Evolutionary conservation across 1,140 invertebrate species (phyloP).

Genomic region (Anoplophora glabripennis): DNA sequence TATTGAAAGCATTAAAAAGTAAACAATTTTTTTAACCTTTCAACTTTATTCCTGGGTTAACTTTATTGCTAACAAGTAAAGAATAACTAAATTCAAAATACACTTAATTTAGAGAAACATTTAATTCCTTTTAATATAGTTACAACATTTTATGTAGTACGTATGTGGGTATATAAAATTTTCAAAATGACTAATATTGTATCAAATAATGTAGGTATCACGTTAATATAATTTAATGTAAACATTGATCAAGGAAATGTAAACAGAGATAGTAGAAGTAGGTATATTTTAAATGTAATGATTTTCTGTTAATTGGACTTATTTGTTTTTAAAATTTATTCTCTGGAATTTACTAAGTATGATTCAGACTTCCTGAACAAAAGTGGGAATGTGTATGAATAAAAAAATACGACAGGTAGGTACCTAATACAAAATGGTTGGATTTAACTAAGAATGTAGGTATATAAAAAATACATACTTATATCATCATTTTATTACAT

Average conservation of each 20-base stretch:
- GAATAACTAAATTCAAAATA: not conserved
- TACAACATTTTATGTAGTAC: not conserved
- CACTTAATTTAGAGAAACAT: too few relatives aligned
- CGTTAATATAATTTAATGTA: not conserved
- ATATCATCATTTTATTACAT: too few relatives aligned
- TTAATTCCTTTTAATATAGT: too few relatives aligned
- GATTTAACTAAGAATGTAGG: too few relatives aligned
- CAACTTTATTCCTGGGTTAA: conserved; percentile 5
- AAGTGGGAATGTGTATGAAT: too few relatives aligned
- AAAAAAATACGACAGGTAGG: too few relatives aligned
- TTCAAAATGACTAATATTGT: not conserved
- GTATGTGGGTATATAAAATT: not conserved
- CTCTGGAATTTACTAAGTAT: too few relatives aligned
- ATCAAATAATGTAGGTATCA: not conserved
- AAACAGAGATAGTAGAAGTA: not conserved
- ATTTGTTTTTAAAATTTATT: too few relatives aligned
- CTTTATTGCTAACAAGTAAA: not conserved
- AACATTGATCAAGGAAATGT: not conserved
- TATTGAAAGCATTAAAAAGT: conserved; percentile 8
- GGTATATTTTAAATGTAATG: not conserved
- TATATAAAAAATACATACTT: too few relatives aligned
- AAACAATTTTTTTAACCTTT: conserved; percentile 19
- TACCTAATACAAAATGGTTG: too few relatives aligned
- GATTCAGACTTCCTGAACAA: too few relatives aligned
- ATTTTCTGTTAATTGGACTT: too few relatives aligned